Evolutionary conservation across 1,140 invertebrate species (phyloP).

Genomic region (Zaprionus vittiger): DNA sequence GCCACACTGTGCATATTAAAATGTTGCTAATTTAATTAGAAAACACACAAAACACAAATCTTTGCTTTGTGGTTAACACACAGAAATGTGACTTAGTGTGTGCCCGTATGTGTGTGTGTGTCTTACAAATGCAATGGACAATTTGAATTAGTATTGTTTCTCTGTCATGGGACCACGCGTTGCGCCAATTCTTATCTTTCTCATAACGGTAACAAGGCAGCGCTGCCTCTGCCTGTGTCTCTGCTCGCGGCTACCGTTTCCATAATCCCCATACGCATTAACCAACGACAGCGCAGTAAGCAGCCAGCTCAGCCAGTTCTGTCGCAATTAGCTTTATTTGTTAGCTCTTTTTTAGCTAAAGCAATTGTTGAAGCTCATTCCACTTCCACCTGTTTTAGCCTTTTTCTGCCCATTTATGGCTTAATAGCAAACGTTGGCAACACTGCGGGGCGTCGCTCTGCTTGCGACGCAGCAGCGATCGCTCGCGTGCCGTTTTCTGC

Average conservation of each 20-base stretch:
- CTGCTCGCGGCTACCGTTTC: constrained; percentile 28
- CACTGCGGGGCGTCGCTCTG: constrained; percentile 15
- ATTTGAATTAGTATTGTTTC: constrained; percentile 26
- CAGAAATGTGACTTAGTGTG: background rate
- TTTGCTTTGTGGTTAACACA: constrained; percentile 14
- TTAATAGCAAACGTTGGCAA: constrained; percentile 9
- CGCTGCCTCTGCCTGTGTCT: constrained; percentile 1
- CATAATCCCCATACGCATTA: constrained; percentile 61
- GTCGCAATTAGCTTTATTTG: background rate
- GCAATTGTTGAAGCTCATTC: background rate
- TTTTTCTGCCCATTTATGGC: background rate
- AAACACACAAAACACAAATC: constrained; percentile 27
- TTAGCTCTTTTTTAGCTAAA: background rate
- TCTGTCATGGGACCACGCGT: constrained; percentile 53
- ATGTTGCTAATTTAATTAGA: constrained; percentile 54
- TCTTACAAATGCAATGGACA: constrained; percentile 26
- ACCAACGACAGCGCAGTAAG: constrained; percentile 35
- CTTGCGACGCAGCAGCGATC: constrained; percentile 52
- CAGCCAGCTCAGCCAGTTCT: constrained; percentile 23
- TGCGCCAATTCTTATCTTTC: constrained; percentile 46
- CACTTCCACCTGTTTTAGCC: background rate
- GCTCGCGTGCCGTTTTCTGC: constrained; percentile 67
- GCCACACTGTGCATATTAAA: background rate
- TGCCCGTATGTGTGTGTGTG: background rate
- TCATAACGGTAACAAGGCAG: constrained; percentile 47